phyloP scores from a whole-genome alignment of 2,888 invertebrate genomes.

The Venusia cambrica region DNA sequence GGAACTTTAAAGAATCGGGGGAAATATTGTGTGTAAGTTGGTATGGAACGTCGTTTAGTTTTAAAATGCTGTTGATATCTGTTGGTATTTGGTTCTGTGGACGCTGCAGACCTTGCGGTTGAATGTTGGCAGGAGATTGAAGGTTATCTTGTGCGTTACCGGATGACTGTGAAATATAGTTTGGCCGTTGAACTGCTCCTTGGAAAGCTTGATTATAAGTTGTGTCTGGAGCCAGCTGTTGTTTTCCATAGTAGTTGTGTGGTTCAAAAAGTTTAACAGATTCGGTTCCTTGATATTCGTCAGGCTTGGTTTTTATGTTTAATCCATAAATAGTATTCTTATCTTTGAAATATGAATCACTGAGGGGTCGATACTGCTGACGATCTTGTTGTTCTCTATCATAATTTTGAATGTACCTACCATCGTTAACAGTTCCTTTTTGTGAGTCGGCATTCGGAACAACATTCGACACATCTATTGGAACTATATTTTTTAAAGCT shows the following conservation, averaged over 20 bases:
- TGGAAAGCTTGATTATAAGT: conserved; percentile 46
- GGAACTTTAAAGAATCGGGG: conserved; percentile 47
- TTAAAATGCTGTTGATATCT: conserved; percentile 56
- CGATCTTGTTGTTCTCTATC: conserved; percentile 58
- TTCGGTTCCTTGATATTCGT: conserved; percentile 47
- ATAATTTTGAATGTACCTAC: conserved; percentile 46
- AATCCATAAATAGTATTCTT: conserved; percentile 62
- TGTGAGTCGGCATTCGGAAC: conserved; percentile 55
- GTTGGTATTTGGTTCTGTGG: conserved; percentile 45
- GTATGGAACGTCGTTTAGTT: conserved; percentile 66
- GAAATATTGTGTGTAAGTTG: conserved; percentile 56
- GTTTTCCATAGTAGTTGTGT: conserved; percentile 49
- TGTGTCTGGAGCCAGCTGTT: conserved; percentile 43
- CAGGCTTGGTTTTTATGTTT: conserved; percentile 61
- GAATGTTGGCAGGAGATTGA: conserved; percentile 47
- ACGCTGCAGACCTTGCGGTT: conserved; percentile 46
- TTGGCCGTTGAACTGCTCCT: conserved; percentile 42
- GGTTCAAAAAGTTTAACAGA: conserved; percentile 48
- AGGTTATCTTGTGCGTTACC: conserved; percentile 50
- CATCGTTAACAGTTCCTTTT: conserved; percentile 40
- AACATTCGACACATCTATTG: conserved; percentile 71
- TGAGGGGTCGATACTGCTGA: conserved; percentile 56
- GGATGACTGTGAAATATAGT: conserved; percentile 42
- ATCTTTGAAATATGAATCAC: conserved; percentile 67
- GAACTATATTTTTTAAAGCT: conserved; percentile 71